phyloP scores from a whole-genome alignment of 2,113 vertebrate species.

The Pelusios castaneus region DNA sequence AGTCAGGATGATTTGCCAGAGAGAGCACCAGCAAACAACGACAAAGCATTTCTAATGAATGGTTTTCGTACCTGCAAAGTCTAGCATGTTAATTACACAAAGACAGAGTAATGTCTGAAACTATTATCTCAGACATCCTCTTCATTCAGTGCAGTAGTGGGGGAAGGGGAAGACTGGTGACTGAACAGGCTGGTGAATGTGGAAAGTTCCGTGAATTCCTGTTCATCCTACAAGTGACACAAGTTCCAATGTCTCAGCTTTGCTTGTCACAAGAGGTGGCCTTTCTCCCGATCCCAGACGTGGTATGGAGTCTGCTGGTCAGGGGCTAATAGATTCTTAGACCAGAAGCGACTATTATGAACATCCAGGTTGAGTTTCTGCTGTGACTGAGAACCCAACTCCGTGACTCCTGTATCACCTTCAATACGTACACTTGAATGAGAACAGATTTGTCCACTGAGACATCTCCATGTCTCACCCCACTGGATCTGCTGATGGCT shows the following conservation, averaged over 20 bases:
- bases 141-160: neutral
- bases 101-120: neutral
- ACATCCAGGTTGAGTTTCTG: neutral
- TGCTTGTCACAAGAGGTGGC: too few relatives aligned
- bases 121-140: neutral
- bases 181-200: neutral
- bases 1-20: neutral
- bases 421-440: neutral
- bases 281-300: neutral
- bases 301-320: fast-evolving
- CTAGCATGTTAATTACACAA: neutral
- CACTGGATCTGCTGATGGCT: neutral
- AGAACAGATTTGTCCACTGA: neutral
- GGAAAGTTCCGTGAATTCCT: neutral
- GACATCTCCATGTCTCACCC: neutral
- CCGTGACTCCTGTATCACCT: neutral
- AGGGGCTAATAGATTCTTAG: fast-evolving
- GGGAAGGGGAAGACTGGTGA: neutral
- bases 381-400: neutral
- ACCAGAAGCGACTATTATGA: fast-evolving
- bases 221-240: neutral
- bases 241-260: neutral
- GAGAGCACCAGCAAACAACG: neutral
- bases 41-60: neutral
- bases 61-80: fast-evolving